These are phyloP conservation scores for Fistularia tabacaria DNA, from an alignment of 2,797 vertebrate species.

Conservation along the genomic window DNA sequence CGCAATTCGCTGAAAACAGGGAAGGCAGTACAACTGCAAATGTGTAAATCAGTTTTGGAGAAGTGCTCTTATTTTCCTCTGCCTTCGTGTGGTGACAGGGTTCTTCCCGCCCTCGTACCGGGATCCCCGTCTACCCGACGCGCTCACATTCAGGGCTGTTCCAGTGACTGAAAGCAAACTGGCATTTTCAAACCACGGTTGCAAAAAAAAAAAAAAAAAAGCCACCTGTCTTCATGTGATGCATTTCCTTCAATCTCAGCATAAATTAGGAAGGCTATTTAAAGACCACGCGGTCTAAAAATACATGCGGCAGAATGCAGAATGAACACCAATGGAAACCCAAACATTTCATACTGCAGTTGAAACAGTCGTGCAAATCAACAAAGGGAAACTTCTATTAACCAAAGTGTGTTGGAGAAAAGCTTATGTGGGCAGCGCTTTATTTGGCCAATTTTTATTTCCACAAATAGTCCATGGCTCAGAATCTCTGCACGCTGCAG, in stretches of 20 bases:
- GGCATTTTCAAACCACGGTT: neutral
- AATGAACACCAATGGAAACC: too few species aligned
- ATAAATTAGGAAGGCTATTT: conserved; percentile 35
- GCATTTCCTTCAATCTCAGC: conserved; percentile 22
- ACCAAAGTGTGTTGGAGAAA: conserved; percentile 18
- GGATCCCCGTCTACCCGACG: neutral
- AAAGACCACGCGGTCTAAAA: conserved; percentile 32
- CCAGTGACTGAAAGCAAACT: conserved; percentile 8
- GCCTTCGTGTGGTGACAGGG: too few species aligned
- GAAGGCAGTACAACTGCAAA: too few species aligned
- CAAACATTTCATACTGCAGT: conserved; percentile 20
- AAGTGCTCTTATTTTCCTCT: too few species aligned
- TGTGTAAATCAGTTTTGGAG: too few species aligned
- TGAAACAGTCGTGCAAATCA: neutral
- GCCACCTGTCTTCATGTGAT: conserved; percentile 10
- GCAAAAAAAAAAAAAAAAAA: conserved; percentile 9
- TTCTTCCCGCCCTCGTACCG: too few species aligned
- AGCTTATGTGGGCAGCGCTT: conserved; percentile 27
- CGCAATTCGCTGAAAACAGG: neutral
- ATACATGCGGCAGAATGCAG: conserved; percentile 25
- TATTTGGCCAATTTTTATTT: conserved; percentile 36
- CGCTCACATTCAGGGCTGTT: conserved; percentile 10
- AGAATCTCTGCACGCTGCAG: conserved; percentile 1
- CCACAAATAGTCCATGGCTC: conserved; percentile 19
- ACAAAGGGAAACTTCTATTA: conserved; percentile 32